Evolutionary conservation across 2,113 vertebrate species (phyloP).

Genomic region (Tachysurus vachellii): DNA sequence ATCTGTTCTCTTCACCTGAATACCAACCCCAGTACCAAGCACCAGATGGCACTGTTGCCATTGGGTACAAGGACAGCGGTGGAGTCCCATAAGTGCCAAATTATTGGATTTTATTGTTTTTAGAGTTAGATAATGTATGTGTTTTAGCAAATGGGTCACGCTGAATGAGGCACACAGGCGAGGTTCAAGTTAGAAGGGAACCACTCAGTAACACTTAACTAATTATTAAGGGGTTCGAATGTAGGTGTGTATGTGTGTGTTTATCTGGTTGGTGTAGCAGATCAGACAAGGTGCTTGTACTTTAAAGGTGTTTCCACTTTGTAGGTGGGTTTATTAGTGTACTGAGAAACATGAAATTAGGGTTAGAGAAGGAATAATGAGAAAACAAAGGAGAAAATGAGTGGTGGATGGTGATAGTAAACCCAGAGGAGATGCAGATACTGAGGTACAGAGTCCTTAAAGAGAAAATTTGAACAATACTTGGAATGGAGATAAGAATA

Average conservation of each 20-base stretch:
- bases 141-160: constrained; percentile 39
- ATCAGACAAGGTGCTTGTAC: background rate
- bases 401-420: background rate
- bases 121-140: constrained; percentile 40
- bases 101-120: constrained; percentile 27
- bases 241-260: constrained; percentile 28
- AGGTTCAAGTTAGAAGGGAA: constrained; percentile 20
- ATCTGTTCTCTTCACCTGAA: background rate
- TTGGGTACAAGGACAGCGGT: background rate
- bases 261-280: constrained; percentile 1
- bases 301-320: background rate
- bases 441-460: background rate
- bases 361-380: background rate
- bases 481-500: background rate
- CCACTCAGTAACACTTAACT: constrained; percentile 43
- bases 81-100: background rate
- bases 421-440: background rate
- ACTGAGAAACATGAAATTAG: background rate
- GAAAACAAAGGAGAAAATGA: background rate
- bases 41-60: constrained; percentile 31
- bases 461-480: background rate
- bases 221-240: constrained; percentile 34
- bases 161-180: constrained; percentile 31
- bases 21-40: background rate
- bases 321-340: background rate